phyloP scores from a whole-genome alignment of 2,113 vertebrate genomes.

The Onychorhynchus coronatus region DNA sequence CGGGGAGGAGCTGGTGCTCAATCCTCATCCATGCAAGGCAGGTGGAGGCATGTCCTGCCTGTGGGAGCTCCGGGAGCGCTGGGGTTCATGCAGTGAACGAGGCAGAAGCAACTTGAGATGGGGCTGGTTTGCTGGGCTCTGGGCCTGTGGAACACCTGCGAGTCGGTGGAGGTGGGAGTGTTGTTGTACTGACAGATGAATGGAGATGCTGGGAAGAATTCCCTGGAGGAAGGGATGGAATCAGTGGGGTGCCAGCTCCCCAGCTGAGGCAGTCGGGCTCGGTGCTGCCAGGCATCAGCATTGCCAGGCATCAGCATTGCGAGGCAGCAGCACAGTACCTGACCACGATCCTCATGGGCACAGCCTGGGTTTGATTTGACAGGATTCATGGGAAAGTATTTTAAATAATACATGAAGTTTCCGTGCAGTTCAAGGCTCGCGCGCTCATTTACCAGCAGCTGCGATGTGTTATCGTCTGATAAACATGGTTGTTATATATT shows the following conservation, averaged over 20 bases:
- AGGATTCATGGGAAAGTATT: constrained; percentile 29
- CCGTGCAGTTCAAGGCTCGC: constrained; percentile 17
- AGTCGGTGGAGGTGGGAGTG: rapidly evolving
- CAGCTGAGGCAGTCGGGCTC: background rate
- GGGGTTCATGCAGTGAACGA: rapidly evolving
- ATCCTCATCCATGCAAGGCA: background rate
- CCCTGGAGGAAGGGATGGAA: background rate
- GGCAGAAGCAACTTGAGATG: background rate
- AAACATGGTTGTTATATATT: constrained; percentile 38
- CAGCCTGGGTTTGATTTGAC: constrained; percentile 15
- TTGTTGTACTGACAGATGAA: rapidly evolving
- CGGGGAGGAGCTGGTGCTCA: background rate
- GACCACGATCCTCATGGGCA: background rate
- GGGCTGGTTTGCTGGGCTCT: background rate
- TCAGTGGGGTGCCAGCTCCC: background rate
- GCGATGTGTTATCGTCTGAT: constrained; percentile 8
- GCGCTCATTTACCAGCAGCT: constrained; percentile 41
- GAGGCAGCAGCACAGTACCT: background rate
- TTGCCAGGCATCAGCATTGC: background rate
- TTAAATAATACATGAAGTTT: constrained; percentile 66
- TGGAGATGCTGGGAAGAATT: background rate
- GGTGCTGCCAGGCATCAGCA: background rate
- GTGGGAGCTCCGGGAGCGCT: rapidly evolving
- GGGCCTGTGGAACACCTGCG: background rate
- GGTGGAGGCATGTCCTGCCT: background rate